Evolutionary conservation across 2,113 vertebrate genomes (phyloP), one percentile per base, ranked within the genome.

Genomic region (Balaenoptera acutorostrata): DNA sequence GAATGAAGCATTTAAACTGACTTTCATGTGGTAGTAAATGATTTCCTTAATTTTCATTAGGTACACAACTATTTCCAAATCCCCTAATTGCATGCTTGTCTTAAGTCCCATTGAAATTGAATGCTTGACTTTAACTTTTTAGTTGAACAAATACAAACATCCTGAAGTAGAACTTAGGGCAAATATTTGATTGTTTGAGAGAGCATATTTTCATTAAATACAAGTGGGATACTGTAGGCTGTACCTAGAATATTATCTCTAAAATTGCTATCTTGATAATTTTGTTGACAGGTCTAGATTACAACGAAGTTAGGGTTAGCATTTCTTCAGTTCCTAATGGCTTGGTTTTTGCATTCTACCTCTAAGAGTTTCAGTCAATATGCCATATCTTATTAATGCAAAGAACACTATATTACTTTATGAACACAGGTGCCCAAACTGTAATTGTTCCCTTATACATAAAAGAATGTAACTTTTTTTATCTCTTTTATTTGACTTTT

Each of bases 151-250:
- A 6, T 86, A 92, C 27, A 91, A 95, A 97, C 90, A 98, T 98
- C 95, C 88, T 93, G 68, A 98, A 86, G 10, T 98, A 98, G 93
- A 98, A 97, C 96, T 96, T 82, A 97, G 49, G 41, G 93, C 97
- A 98, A 98, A 99, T 98, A 98, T 98, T 98, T 98, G 96, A 98
- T 97, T 95, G 74, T 96, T 98, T 97, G 94, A 92, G 95, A 96
- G 98, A 96, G 80, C 75, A 96, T 91, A 98, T 92, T 98, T 98
- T 98, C 88, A 95, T 95, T 96, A 97, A 95, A 92, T 94, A 81
- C 55, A 97, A 98, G 98, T 98, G 57, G 97, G 98, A 98, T 95
- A 97, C 41, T 98, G 82, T 88, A 88, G 84, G 75, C 66, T 57
- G 21, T 81, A 69, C 75, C 52, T 95, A 90, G 84, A 97, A 95